Percentiles rank a stretch among this genome's conserved stretches.
These are phyloP conservation scores for Anguilla anguilla DNA, from an alignment of 2,797 vertebrate genomes.

Conservation along the genomic window DNA sequence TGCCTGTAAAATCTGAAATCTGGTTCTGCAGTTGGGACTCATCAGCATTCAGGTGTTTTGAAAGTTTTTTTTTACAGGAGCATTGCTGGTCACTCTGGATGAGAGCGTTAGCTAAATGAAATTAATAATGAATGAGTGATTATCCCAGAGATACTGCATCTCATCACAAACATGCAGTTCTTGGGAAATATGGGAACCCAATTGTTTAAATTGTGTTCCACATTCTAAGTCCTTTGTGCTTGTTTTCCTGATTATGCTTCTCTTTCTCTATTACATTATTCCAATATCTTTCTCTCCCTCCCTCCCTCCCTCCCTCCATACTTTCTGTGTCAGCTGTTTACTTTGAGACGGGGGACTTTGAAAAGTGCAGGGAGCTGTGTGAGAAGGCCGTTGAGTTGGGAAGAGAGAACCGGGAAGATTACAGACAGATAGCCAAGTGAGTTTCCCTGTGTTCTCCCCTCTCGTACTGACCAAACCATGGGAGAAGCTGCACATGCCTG, in stretches of 20 bases:
- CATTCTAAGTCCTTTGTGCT: not conserved
- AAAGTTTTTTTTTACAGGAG: not conserved
- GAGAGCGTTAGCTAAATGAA: not conserved
- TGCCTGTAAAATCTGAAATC: conserved; percentile 2
- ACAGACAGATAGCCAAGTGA: conserved; percentile 92
- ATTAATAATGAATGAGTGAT: no score
- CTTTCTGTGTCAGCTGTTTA: conserved; percentile 75
- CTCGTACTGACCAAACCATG: not conserved
- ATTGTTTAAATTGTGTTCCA: not conserved
- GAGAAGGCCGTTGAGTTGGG: conserved; percentile 89
- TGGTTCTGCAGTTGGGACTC: not conserved
- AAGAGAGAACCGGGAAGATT: conserved; percentile 92
- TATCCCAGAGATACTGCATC: not conserved
- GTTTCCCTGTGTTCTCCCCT: conserved; percentile 41
- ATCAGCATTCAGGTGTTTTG: not conserved
- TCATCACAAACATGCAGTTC: not conserved
- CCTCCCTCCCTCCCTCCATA: not conserved
- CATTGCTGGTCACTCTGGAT: not conserved
- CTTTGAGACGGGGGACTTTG: conserved; percentile 86
- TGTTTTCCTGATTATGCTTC: not conserved
- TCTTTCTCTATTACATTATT: conserved; percentile 8
- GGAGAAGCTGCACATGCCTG: not conserved
- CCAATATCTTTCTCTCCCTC: not conserved
- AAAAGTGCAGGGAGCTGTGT: conserved; percentile 85
- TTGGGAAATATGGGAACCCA: not conserved